Base-by-base conservation (phyloP, 2,113 vertebrate genomes). In the Rhinoderma darwinii region DNA sequence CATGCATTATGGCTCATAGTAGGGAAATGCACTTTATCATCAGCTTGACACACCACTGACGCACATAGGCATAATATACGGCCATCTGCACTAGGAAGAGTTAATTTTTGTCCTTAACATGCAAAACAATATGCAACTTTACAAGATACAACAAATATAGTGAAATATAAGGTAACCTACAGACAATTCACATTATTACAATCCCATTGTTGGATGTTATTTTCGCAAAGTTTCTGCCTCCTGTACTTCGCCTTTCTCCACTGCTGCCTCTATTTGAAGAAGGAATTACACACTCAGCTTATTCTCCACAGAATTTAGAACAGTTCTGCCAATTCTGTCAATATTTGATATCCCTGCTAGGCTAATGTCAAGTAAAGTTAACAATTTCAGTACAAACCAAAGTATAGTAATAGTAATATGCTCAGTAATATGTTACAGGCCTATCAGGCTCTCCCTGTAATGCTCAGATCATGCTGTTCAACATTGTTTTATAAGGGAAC, bases 261-360 rank as follows among this genome's bases (percentile, higher is more conserved):
- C 76, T 50, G 35, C 84, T 43, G 77, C 56, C 84, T 86, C 44
- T 86, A 43, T 86, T 86, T 86, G 77, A 86, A 72, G 76, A 80
- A 80, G 77, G 76, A 86, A 81, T 86, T 72, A 86, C 84, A 80
- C 76, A 81, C 50, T 82, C 77, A 87, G 85, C 50, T 82, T 75
- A 61, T 87, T 63, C 78, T 82, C 77, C 20, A 15, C 27, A 82
- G 78, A 87, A 82, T 87, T 82, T 47, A 73, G 35, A 73, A 39
- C 17, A 59, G 78, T 22, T 59, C 85, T 82, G 85, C 66, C 75
- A 79, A 86, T 78, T 81, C 66, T 86, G 84, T 86, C 84, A 86
- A 86, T 86, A 86, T 81, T 81, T 86, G 77, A 86, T 74, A 74
- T 87, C 77, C 78, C 78, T 82, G 50, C 78, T 72, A 59, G 85